phyloP scores from a whole-genome alignment of 2,797 vertebrate genomes.

The Champsocephalus gunnari region DNA sequence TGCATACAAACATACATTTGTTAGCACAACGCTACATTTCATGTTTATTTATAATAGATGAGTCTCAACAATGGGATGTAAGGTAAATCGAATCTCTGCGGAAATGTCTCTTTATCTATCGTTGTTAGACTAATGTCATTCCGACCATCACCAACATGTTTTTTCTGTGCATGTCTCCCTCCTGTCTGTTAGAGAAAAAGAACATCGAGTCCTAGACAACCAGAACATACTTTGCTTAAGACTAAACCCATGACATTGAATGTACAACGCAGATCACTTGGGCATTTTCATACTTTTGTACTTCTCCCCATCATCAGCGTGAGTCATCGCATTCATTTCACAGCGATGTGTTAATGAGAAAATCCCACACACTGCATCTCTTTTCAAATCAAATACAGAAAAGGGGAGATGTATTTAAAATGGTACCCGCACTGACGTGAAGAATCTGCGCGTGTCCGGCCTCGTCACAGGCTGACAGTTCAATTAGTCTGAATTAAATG shows the following conservation, averaged over 20 bases:
- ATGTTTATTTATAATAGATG: slow-evolving; percentile 49
- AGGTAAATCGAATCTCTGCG: slow-evolving; percentile 20
- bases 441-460: slow-evolving; percentile 61
- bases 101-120: slow-evolving; percentile 29
- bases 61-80: slow-evolving; percentile 30
- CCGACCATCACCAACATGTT: slow-evolving; percentile 15
- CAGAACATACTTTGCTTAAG: slow-evolving; percentile 37
- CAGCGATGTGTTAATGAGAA: slow-evolving; percentile 57
- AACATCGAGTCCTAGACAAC: slow-evolving; percentile 30
- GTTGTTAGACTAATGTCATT: slow-evolving; percentile 42
- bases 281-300: slow-evolving; percentile 34
- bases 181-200: slow-evolving; percentile 43
- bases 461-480: slow-evolving; percentile 79
- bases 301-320: slow-evolving; percentile 20
- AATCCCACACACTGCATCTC: slow-evolving; percentile 38
- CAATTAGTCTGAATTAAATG: slow-evolving; percentile 79
- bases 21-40: slow-evolving; percentile 51
- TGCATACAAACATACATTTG: slow-evolving; percentile 54
- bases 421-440: slow-evolving; percentile 48
- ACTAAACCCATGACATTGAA: slow-evolving; percentile 62
- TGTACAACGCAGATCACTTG: slow-evolving; percentile 57
- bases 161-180: slow-evolving; percentile 17
- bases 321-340: slow-evolving; percentile 68
- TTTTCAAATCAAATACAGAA: slow-evolving; percentile 23
- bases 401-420: slow-evolving; percentile 26